A percentile compares a stretch with the other conserved stretches of the same genome.
Evolutionary conservation across 2,888 invertebrate species (phyloP).

Genomic region (Antheraea assamensis): DNA sequence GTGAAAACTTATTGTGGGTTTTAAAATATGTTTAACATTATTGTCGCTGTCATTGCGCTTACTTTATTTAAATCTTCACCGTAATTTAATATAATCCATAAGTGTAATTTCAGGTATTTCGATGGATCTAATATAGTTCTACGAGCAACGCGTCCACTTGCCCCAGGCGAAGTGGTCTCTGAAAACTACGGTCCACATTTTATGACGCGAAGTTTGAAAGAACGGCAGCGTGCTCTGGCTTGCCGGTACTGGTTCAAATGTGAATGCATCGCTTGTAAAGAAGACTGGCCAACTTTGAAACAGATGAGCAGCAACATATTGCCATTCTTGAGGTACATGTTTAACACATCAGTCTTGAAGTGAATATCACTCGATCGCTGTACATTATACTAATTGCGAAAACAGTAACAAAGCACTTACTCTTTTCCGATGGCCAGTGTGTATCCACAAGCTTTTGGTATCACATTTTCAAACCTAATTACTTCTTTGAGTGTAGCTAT

Average conservation of each 20-base stretch:
- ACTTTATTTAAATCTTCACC: too few species aligned
- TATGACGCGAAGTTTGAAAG: slow-evolving; percentile 71
- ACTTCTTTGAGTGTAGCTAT: background rate
- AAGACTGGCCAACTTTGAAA: slow-evolving; percentile 88
- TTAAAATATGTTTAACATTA: background rate
- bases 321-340: slow-evolving; percentile 63
- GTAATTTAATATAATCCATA: too few species aligned
- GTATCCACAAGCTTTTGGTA: background rate
- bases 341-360: background rate
- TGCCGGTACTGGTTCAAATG: slow-evolving; percentile 92
- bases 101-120: slow-evolving; percentile 83
- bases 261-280: slow-evolving; percentile 86
- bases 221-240: slow-evolving; percentile 84
- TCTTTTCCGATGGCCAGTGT: background rate
- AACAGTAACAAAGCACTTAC: background rate
- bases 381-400: background rate
- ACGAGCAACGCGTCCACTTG: slow-evolving; percentile 84
- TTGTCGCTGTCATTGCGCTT: too few species aligned
- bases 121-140: slow-evolving; percentile 88
- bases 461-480: background rate
- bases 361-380: background rate
- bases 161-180: slow-evolving; percentile 85
- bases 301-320: slow-evolving; percentile 77
- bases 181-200: slow-evolving; percentile 94
- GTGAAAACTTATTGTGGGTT: background rate